Evolutionary conservation across 1,140 invertebrate genomes (phyloP), one percentile per base, ranked within the genome.

Genomic region (Neotoxoptera formosana): DNA sequence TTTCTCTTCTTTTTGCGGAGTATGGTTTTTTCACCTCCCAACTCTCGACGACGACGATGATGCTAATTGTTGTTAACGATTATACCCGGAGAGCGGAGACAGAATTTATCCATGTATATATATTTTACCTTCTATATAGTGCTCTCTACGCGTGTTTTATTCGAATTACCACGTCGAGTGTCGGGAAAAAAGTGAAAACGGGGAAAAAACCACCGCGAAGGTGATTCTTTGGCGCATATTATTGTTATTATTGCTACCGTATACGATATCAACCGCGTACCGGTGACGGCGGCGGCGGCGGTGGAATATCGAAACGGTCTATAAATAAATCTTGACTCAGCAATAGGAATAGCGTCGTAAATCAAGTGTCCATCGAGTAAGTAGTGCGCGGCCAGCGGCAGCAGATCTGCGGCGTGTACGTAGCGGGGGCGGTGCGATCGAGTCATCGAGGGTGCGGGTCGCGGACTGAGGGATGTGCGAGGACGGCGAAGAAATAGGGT

Each of bases 321-420:
- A 47, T 87, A 87, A 87, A 87, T 87, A 87, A 87, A 87, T 87
- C 84, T 87, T 47, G 84, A 47, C 84, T 87, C 81, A 83, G 81
- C 84, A 87, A 87, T 87, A 48, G 45, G 45, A 87, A 87, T 87
- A 87, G 45, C 45, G 45, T 87, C 84, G 48, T 87, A 87, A 87
- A 87, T 87, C 84, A 87, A 48, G 84, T 48, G 84, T 45, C 83
- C 60, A 76, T 76, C 60, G 60, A 76, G 60, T 67, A 67, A 14
- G 60, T 76, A 76, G 60, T 76, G 34, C 83, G 41, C 36, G 36
- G 41, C 41, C 36, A 84, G 41, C 25, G 11, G 36, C 14, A n/a
- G 60, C 36, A 17, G n/a, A 7, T n/a, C 67, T 14, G 36, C 8
- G 41, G 21, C 51, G 34, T 41, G 83, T 6, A 25, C 6, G 30